Conservation (phyloP, 2,797 vertebrate genomes). For the Acanthornis magna region DNA sequence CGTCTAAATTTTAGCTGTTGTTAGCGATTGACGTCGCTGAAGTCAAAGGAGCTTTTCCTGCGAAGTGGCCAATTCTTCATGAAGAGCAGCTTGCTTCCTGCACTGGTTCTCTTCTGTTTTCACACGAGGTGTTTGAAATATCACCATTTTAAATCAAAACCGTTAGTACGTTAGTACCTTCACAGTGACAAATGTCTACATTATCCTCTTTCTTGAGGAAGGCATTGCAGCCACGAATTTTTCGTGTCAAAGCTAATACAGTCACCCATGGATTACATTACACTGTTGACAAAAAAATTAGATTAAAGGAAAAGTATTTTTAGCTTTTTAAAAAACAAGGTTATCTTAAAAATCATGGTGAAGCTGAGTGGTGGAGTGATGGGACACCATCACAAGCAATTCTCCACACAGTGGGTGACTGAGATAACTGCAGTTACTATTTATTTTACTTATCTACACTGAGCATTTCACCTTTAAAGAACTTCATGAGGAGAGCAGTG, state of each 20-base stretch:
- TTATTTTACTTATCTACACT: neutral
- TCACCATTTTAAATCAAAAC: slow-evolving; percentile 16
- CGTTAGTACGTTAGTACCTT: neutral
- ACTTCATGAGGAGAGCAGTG: neutral
- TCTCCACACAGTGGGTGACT: neutral
- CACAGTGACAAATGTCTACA: neutral
- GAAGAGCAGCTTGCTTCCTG: neutral
- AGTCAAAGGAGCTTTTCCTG: neutral
- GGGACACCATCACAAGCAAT: neutral
- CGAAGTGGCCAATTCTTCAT: neutral
- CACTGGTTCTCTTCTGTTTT: neutral
- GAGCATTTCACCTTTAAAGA: neutral
- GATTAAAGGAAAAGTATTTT: neutral
- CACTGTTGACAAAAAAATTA: neutral
- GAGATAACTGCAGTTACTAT: neutral
- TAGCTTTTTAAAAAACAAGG: neutral
- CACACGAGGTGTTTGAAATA: neutral
- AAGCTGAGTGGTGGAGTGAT: neutral
- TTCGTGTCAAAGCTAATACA: neutral
- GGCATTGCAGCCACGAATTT: neutral
- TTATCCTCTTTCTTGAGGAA: neutral
- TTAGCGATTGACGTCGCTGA: neutral
- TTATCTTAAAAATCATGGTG: neutral
- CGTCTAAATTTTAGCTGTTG: neutral
- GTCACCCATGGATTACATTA: neutral